phyloP scores from a whole-genome alignment of 1,140 invertebrate genomes.

The Andrena cerasifolii region DNA sequence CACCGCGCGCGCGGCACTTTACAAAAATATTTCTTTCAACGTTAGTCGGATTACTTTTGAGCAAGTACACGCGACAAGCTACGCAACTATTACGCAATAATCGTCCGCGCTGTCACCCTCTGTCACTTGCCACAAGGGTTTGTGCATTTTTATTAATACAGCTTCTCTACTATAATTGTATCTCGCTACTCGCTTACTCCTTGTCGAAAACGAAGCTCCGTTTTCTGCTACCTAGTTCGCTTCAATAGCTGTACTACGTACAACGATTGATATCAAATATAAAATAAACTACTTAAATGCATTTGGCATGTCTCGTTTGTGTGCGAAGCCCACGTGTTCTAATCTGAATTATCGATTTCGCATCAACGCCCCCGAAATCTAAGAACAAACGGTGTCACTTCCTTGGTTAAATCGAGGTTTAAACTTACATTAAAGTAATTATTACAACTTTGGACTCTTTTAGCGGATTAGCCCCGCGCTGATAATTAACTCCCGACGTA shows the following conservation, averaged over 20 bases:
- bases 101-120: slow-evolving; percentile 50
- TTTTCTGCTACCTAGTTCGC: slow-evolving; percentile 44
- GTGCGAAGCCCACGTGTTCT: slow-evolving; percentile 44
- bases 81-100: slow-evolving; percentile 35
- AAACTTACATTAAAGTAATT: slow-evolving; percentile 41
- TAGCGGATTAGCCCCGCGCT: not conserved
- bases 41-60: slow-evolving; percentile 59
- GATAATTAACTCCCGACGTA: slow-evolving; percentile 15
- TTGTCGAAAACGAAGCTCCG: slow-evolving; percentile 46
- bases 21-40: slow-evolving; percentile 74
- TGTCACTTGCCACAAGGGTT: slow-evolving; percentile 57
- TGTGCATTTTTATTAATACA: slow-evolving; percentile 43
- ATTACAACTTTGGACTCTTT: slow-evolving; percentile 44
- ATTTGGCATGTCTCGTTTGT: slow-evolving; percentile 75
- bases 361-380: slow-evolving; percentile 26
- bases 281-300: slow-evolving; percentile 75
- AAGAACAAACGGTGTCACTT: slow-evolving; percentile 31
- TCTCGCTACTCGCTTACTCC: slow-evolving; percentile 22
- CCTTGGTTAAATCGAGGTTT: slow-evolving; percentile 30
- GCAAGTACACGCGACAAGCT: slow-evolving; percentile 50
- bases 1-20: slow-evolving; percentile 54
- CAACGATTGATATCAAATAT: slow-evolving; percentile 61
- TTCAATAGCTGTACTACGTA: slow-evolving; percentile 43
- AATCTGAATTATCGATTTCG: slow-evolving; percentile 24
- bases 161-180: slow-evolving; percentile 38